Base-by-base conservation (phyloP, 2,888 invertebrate genomes). In the Acanthosoma haemorrhoidale region DNA sequence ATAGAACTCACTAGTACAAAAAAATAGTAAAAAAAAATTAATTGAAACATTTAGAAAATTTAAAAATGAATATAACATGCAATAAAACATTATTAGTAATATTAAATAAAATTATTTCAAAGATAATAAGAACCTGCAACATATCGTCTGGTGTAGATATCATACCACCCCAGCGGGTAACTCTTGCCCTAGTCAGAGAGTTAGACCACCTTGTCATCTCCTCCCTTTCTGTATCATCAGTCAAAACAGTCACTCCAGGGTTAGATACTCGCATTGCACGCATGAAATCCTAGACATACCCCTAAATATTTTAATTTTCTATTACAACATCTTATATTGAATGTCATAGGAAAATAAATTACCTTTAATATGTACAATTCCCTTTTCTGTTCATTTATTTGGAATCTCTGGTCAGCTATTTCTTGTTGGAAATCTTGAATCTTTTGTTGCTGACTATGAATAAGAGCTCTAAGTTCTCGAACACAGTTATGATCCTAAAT, bases 131-230 rank as follows among this genome's bases (percentile, higher is more conserved):
- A 79, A 92, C 92, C 87, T 93, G 93, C 75, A 96, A 83, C 67
- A 93, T 90, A 80, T 94, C 93, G 79, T 97, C 96, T 0, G 97
- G 97, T 11, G 97, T 97, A 31, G 96, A 96, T 78, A 97, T 97
- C 95, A 97, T 96, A 69, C 96, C 96, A 68, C 96, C 97, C 97
- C 96, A 97, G 70, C 96, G 86, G 1, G 95, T 95, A 57, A 97
- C 96, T 71, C 95, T 83, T 16, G 94, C 94, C 58, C 92, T 82
- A 0, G 92, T 84, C 59, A 95, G 81, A 0, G 92, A 88, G 76
- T 86, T 88, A 58, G 93, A 91, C 95, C 95, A 95, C 77, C 92
- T 85, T 39, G 91, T 85, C 70, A 96, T 92, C 80, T 96, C 96
- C 78, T 95, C 94, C 68, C 93, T 87, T 80, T 96, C 96, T 90